Evolutionary conservation across 2,113 vertebrate genomes (phyloP).

Genomic region (Mystacornis crossleyi): DNA sequence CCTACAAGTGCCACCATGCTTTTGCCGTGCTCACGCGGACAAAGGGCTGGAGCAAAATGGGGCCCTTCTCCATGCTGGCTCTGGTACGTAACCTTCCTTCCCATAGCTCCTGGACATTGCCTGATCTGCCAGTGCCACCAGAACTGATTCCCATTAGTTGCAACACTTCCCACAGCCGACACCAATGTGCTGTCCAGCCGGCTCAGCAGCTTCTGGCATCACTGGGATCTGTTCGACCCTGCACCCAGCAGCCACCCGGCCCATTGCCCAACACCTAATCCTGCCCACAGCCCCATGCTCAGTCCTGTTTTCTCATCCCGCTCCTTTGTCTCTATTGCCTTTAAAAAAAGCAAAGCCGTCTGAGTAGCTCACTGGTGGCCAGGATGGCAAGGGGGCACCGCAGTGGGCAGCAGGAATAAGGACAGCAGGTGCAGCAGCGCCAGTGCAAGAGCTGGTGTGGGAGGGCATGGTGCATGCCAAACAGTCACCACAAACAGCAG

Average conservation of each 20-base stretch:
- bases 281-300: background rate
- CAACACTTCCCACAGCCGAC: background rate
- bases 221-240: fast-evolving
- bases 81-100: background rate
- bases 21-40: fast-evolving
- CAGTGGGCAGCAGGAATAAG: background rate
- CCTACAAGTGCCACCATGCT: fast-evolving
- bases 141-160: background rate
- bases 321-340: background rate
- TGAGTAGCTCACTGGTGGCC: background rate
- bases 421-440: background rate
- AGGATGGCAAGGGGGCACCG: background rate
- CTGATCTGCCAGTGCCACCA: background rate
- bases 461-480: background rate
- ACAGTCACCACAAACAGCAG: background rate
- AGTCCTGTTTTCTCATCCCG: background rate
- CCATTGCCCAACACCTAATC: background rate
- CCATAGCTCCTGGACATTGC: background rate
- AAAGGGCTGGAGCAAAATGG: fast-evolving
- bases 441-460: background rate
- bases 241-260: background rate
- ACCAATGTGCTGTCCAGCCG: fast-evolving
- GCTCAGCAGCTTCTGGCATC: fast-evolving
- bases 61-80: background rate
- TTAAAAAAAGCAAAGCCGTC: background rate